phyloP scores from a whole-genome alignment of 2,888 invertebrate species.

The Bedellia somnulentella region DNA sequence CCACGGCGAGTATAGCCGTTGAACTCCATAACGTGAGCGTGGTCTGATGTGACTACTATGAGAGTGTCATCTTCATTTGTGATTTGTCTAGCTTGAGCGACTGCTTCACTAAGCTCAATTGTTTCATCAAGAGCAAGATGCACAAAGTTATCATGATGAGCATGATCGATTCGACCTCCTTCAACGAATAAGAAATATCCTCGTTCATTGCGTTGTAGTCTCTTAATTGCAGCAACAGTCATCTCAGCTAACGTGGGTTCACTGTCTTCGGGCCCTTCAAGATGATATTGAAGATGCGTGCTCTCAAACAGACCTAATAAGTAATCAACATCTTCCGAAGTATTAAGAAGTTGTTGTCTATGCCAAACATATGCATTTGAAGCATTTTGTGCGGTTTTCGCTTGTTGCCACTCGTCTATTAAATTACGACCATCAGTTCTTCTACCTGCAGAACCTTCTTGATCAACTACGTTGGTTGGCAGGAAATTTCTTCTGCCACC shows the following conservation, averaged over 20 bases:
- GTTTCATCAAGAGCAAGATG: conserved; percentile 68
- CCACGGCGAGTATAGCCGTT: conserved; percentile 67
- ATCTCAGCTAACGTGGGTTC: conserved; percentile 65
- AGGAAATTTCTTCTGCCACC: conserved; percentile 63
- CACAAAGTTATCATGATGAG: conserved; percentile 64
- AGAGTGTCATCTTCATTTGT: conserved; percentile 67
- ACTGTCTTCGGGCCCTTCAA: conserved; percentile 33
- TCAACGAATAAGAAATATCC: conserved; percentile 83
- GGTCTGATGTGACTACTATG: conserved; percentile 76
- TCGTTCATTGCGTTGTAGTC: conserved; percentile 62
- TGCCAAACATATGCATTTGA: conserved; percentile 42
- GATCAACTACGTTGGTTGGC: conserved; percentile 33
- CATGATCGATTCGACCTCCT: conserved; percentile 68
- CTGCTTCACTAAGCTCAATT: conserved; percentile 64
- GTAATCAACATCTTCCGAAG: conserved; percentile 38
- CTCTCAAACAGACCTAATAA: conserved; percentile 60
- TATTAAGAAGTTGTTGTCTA: conserved; percentile 46
- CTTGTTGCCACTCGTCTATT: conserved; percentile 54
- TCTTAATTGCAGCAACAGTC: conserved; percentile 66
- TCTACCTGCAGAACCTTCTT: conserved; percentile 32
- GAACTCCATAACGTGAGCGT: conserved; percentile 70
- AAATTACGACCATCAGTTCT: conserved; percentile 57
- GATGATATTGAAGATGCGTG: conserved; percentile 61
- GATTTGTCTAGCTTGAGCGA: conserved; percentile 47
- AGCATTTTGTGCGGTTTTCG: conserved; percentile 14